Evolutionary conservation across 2,888 invertebrate species (phyloP).

Genomic region (Brassicogethes aeneus): DNA sequence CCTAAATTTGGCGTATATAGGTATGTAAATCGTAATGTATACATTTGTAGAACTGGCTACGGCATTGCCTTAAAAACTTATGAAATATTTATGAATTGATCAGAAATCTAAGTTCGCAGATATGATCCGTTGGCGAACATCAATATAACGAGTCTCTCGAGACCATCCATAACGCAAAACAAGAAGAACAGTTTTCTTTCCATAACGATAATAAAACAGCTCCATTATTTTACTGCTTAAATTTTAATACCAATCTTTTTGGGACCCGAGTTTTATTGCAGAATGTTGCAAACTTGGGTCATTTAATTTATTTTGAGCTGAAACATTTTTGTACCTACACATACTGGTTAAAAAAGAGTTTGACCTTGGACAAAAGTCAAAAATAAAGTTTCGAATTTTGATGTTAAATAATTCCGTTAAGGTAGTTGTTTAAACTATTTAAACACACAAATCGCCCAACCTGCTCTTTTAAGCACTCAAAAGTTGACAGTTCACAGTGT

Average conservation of each 20-base stretch:
- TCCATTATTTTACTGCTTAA: constrained; percentile 28
- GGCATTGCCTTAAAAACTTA: constrained; percentile 19
- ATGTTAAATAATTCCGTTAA: no score
- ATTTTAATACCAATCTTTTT: constrained; percentile 24
- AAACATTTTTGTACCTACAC: no score
- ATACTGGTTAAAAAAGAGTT: no score
- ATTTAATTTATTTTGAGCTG: not conserved
- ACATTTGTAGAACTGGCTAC: constrained; percentile 11
- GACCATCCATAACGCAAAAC: constrained; percentile 20
- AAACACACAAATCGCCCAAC: no score
- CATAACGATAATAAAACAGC: constrained; percentile 25
- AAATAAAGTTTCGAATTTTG: no score
- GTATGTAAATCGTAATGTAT: constrained; percentile 1
- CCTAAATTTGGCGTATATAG: not conserved
- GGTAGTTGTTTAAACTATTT: no score
- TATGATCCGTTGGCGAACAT: constrained; percentile 18
- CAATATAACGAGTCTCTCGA: constrained; percentile 20
- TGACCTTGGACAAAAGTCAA: no score
- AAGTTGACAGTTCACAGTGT: no score
- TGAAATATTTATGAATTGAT: constrained; percentile 26
- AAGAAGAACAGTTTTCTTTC: constrained; percentile 17
- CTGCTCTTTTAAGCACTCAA: no score
- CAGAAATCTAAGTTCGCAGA: constrained; percentile 24
- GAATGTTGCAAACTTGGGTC: no score
- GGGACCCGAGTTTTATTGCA: constrained; percentile 3